phyloP scores from a whole-genome alignment of 2,888 invertebrate species.

The Sphaerophoria rueppellii region DNA sequence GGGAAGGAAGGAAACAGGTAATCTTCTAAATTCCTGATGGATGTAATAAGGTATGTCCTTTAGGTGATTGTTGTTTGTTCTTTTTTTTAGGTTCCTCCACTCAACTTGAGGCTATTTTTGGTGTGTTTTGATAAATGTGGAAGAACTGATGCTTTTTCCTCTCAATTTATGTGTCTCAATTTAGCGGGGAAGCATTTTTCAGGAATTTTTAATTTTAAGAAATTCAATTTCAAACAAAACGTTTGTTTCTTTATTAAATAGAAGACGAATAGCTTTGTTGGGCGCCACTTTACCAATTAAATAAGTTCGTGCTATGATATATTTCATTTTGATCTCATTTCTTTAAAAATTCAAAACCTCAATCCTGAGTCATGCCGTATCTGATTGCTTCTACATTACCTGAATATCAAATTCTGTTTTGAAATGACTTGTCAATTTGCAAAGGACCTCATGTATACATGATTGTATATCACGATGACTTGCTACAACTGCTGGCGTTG shows the following conservation, averaged over 20 bases:
- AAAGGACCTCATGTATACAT: neutral
- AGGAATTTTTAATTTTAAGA: slow-evolving; percentile 21
- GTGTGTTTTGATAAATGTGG: slow-evolving; percentile 20
- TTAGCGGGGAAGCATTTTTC: neutral
- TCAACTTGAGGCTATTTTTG: slow-evolving; percentile 10
- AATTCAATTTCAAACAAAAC: neutral
- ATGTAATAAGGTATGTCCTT: slow-evolving; percentile 40
- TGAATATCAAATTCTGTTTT: slow-evolving; percentile 38
- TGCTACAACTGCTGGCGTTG: neutral
- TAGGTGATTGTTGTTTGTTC: slow-evolving; percentile 8
- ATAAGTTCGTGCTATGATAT: too few species aligned
- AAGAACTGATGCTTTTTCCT: slow-evolving; percentile 16
- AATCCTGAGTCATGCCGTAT: neutral
- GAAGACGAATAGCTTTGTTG: too few species aligned
- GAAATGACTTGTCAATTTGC: slow-evolving; percentile 3
- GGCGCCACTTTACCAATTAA: too few species aligned
- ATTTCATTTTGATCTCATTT: too few species aligned
- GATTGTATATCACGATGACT: neutral
- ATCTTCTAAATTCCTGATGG: slow-evolving; percentile 59
- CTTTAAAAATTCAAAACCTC: neutral
- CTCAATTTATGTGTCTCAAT: neutral
- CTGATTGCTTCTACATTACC: slow-evolving; percentile 40
- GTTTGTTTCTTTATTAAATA: too few species aligned
- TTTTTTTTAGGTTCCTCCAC: neutral
- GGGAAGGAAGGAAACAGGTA: slow-evolving; percentile 60